Evolutionary conservation across 2,797 vertebrate species (phyloP), one percentile per base, ranked within the genome.

Genomic region (Centropyge bicolor): DNA sequence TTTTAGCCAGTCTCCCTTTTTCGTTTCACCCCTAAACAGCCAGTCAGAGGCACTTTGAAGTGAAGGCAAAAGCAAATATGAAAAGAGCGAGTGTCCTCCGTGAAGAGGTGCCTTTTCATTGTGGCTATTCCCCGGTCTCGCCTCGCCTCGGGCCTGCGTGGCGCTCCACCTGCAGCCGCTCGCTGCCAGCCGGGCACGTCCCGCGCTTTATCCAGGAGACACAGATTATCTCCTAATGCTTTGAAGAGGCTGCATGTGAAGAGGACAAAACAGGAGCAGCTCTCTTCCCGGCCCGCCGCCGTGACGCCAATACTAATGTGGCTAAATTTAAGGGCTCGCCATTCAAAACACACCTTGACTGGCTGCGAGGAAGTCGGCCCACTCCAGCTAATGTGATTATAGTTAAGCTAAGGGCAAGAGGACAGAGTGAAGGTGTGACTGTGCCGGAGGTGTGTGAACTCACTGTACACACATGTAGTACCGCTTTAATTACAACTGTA

Each of bases 41-140:
- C 79, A 74, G 80, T 86, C 84, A 81, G 70, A 83, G 70, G 66
- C 70, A 74, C 91, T 93, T 91, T 91, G 89, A 92, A 94, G 88
- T 88, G 63, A 57, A 86, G 77, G 80, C 81, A 89, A 92, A 89
- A 81, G 90, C 84, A 92, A 83, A 92, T 90, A 86, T 92, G 78
- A 94, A 92, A 91, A 83, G 86, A 78, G 64, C 10, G 52, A 49
- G 48, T 52, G 88, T 90, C 80, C 81, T 91, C 87, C 43, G 31
- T 83, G 78, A 84, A 84, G 56, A 78, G 61, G 59, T 69, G 70
- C 51, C 82, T 82, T 90, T 87, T 89, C 70, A 86, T 71, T 75
- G 78, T 45, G 76, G 73, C 76, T 89, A 88, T 91, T 91, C 89
- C 87, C 90, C 69, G n/a, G 84, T 59, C 83, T 85, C 65, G 59